Evolutionary conservation across 2,888 invertebrate species (phyloP), one percentile per base, ranked within the genome.

Genomic region (Deroplatys truncata): DNA sequence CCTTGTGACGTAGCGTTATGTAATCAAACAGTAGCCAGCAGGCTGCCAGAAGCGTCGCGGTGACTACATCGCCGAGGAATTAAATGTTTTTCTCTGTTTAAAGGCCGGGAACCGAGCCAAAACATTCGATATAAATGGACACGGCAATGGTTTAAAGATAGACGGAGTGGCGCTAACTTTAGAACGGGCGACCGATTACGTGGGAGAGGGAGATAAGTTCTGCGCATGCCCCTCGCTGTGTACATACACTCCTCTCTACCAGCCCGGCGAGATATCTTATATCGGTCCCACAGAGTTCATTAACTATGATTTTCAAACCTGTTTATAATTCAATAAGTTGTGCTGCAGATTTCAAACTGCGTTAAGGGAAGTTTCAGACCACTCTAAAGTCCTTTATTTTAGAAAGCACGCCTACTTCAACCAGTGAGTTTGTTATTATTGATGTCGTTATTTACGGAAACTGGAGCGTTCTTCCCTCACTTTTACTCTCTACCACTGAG

Each of bases 1-100:
- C 86, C 43, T 31, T n/a, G 88, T 89, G 90, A 90, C 90, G 90
- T 89, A 29, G 84, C 87, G 88, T 90, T 90, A 90, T 89, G 90
- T 90, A 90, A 90, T 88, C 88, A 85, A 84, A 85, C 28, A 28
- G 31, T 35, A 82, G 87, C 87, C 83, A 82, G 83, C 87, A 28
- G 87, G 28, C 29, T 72, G 83, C 87, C 87, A 84, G 85, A 85
- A 82, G 35, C 20, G 49, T 43, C 72, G 82, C 88, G 84, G 84
- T 90, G 90, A 90, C 88, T 84, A 83, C 90, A 90, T 90, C 89
- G 88, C 43, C 35, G n/a, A 82, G 85, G 87, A 90, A 89, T 90
- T 88, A 88, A 84, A 84, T 72, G 56, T 72, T 72, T 72, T 72
- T 72, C 56, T 20, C 20, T 72, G 56, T 72, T 25, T 25, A n/a